Evolutionary conservation across 2,797 vertebrate species (phyloP).

Genomic region (Sebastes paucispinis): DNA sequence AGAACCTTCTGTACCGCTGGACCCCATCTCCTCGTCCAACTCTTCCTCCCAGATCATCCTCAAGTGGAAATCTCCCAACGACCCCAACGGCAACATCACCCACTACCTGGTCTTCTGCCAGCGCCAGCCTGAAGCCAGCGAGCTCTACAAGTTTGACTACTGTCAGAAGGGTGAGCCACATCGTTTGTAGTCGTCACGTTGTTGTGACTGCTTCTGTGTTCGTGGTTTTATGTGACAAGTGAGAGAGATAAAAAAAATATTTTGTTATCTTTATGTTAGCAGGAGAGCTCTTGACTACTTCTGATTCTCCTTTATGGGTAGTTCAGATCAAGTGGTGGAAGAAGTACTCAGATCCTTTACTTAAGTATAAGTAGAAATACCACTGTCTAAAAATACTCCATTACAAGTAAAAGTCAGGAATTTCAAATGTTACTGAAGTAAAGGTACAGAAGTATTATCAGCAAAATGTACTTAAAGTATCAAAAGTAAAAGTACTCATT

Average conservation of each 20-base stretch:
- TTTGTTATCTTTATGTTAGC: background rate
- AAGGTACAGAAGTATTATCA: too few species aligned
- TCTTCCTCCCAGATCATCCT: conserved; percentile 96
- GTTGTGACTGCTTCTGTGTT: conserved; percentile 3
- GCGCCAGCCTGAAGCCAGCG: conserved; percentile 90
- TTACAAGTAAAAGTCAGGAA: too few species aligned
- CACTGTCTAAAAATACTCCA: too few species aligned
- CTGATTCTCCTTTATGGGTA: background rate
- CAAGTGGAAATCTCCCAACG: conserved; percentile 95
- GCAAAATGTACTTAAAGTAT: too few species aligned
- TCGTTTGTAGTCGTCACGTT: background rate
- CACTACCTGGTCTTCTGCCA: conserved; percentile 96
- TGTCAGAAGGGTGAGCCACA: conserved; percentile 92
- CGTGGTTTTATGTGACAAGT: conserved; percentile 7
- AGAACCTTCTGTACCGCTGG: conserved; percentile 94
- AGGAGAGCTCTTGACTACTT: background rate
- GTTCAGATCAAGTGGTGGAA: background rate
- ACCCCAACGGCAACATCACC: conserved; percentile 96
- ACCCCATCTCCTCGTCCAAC: conserved; percentile 95
- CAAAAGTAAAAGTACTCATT: too few species aligned
- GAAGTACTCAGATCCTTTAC: too few species aligned
- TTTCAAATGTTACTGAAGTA: too few species aligned
- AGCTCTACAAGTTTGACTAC: conserved; percentile 96
- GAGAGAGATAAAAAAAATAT: background rate
- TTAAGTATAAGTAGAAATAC: too few species aligned